These are phyloP conservation scores for Sylvia atricapilla DNA, from an alignment of 2,113 vertebrate species.

Conservation along the genomic window DNA sequence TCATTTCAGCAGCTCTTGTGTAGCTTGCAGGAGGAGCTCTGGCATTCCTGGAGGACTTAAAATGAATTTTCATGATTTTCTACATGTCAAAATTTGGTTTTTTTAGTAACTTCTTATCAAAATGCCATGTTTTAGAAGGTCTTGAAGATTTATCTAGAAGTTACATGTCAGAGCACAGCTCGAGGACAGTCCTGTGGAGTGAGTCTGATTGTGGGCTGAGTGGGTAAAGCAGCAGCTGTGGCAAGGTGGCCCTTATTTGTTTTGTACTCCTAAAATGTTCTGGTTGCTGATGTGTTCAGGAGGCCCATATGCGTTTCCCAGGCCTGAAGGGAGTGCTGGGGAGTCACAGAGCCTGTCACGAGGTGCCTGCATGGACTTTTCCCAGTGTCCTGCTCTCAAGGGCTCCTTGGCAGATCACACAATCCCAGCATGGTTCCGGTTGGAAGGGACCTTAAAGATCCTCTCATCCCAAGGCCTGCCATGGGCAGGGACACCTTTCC, in stretches of 20 bases:
- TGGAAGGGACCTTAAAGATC: background rate
- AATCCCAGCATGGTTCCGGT: background rate
- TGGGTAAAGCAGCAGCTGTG: background rate
- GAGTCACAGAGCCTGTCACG: accelerated
- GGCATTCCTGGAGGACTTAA: background rate
- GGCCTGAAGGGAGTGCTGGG: background rate
- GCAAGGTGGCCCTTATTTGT: background rate
- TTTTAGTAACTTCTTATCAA: background rate
- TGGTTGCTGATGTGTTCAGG: background rate
- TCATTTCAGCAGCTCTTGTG: background rate
- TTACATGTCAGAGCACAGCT: background rate
- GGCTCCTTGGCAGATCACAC: background rate
- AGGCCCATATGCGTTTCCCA: background rate
- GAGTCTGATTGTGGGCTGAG: background rate
- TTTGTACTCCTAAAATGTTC: background rate
- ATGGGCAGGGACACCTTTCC: background rate
- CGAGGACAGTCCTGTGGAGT: background rate
- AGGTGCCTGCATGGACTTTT: background rate
- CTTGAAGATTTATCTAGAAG: background rate
- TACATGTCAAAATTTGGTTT: too few species aligned
- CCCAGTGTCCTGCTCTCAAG: background rate
- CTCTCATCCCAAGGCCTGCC: background rate
- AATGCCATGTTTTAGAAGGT: background rate
- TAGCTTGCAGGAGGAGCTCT: background rate
- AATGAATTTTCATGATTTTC: background rate